A percentile compares a stretch with the other conserved stretches of the same genome.
These are phyloP conservation scores for Syrmaticus mikado DNA, from an alignment of 2,113 vertebrate species.

Conservation along the genomic window DNA sequence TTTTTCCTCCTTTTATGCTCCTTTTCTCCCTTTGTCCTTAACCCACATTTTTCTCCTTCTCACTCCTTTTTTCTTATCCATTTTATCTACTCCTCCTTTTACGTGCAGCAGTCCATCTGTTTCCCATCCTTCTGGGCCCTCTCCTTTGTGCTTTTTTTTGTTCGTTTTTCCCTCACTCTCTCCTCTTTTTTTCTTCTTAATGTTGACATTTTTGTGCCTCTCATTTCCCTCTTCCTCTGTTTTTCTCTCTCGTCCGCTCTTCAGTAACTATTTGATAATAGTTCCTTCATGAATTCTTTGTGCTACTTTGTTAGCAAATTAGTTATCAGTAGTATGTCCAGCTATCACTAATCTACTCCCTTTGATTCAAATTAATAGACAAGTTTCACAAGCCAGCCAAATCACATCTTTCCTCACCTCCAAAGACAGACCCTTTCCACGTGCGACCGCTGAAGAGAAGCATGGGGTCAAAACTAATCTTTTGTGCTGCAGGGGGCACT, in stretches of 20 bases:
- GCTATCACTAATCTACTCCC: background rate
- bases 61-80: background rate
- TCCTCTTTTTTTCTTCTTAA: background rate
- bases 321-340: background rate
- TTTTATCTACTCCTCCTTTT: background rate
- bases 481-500: constrained; percentile 69
- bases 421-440: constrained; percentile 84
- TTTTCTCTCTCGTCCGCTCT: background rate
- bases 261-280: background rate
- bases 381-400: background rate
- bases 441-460: constrained; percentile 82
- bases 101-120: background rate
- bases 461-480: constrained; percentile 72
- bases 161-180: background rate
- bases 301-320: background rate
- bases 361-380: background rate
- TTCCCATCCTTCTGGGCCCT: no score
- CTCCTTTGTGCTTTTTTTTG: background rate
- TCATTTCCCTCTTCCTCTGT: background rate
- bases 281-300: background rate
- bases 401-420: constrained; percentile 76
- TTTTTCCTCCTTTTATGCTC: background rate
- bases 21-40: background rate
- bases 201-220: background rate
- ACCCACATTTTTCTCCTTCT: background rate